A percentile compares a stretch with the other conserved stretches of the same genome.
These are phyloP conservation scores for Chelonia mydas DNA, from an alignment of 2,797 vertebrate genomes.

Conservation along the genomic window DNA sequence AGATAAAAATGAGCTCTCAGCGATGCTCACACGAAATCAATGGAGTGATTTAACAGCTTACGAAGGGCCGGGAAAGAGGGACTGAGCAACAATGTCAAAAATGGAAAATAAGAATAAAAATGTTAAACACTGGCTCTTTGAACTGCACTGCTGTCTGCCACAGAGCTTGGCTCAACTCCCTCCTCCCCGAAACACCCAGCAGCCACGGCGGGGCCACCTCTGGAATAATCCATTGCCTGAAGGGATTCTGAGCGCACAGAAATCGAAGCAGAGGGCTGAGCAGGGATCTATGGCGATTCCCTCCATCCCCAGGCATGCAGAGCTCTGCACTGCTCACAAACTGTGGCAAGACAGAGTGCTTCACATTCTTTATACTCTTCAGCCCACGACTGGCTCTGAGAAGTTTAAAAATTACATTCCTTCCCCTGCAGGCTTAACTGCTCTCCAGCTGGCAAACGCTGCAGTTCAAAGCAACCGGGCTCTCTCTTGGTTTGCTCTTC, in stretches of 20 bases:
- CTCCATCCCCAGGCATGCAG: background rate
- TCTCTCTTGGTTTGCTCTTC: no score
- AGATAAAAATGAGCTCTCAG: conserved; percentile 89
- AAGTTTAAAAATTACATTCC: background rate
- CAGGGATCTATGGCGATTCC: fast-evolving
- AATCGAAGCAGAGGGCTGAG: fast-evolving
- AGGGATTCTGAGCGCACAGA: no score
- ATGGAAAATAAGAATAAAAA: conserved; percentile 67
- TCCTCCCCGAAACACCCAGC: background rate
- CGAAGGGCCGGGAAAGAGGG: conserved; percentile 79
- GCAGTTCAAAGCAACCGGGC: background rate
- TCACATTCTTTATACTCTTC: background rate
- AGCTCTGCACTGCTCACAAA: fast-evolving
- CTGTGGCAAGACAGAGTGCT: background rate
- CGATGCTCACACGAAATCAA: conserved; percentile 86
- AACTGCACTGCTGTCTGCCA: fast-evolving
- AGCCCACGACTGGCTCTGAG: fast-evolving
- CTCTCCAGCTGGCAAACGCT: background rate
- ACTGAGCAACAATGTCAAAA: conserved; percentile 83
- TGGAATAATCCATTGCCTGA: background rate
- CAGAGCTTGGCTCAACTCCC: background rate
- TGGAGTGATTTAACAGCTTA: conserved; percentile 89
- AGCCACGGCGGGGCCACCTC: background rate
- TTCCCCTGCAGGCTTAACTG: background rate
- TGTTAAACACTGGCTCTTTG: conserved; percentile 17